Conservation (phyloP, 2,888 invertebrate genomes). For the Nymphalis polychloros region DNA sequence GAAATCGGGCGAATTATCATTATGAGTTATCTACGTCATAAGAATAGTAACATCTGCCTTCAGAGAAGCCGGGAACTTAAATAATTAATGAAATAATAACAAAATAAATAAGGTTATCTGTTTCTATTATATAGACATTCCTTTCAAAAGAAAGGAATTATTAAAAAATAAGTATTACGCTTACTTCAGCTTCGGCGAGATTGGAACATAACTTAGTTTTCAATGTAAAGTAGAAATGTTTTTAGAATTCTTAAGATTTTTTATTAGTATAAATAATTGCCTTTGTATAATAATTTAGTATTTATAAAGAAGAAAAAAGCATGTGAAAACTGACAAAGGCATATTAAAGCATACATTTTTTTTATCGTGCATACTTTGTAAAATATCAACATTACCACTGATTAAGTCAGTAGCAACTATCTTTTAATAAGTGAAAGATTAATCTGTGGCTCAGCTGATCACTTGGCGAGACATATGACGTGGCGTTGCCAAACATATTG, state of each 20-base stretch:
- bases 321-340: no score
- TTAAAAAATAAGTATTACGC: not conserved
- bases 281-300: no score
- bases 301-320: no score
- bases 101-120: not conserved
- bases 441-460: no score
- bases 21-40: no score
- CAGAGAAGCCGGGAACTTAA: no score
- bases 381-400: no score
- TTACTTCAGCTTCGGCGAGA: not conserved
- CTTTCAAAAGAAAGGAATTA: not conserved
- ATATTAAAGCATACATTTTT: no score
- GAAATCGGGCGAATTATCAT: no score
- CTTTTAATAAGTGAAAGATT: not conserved
- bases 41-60: no score
- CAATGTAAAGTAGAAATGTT: not conserved
- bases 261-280: not conserved
- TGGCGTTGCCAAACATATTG: not conserved
- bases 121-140: not conserved
- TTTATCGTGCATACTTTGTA: no score
- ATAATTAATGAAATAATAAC: not conserved
- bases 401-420: no score
- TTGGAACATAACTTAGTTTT: not conserved
- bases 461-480: not conserved
- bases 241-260: not conserved